These are phyloP conservation scores for Byasa hedistus DNA, from an alignment of 2,888 invertebrate genomes.

Conservation along the genomic window DNA sequence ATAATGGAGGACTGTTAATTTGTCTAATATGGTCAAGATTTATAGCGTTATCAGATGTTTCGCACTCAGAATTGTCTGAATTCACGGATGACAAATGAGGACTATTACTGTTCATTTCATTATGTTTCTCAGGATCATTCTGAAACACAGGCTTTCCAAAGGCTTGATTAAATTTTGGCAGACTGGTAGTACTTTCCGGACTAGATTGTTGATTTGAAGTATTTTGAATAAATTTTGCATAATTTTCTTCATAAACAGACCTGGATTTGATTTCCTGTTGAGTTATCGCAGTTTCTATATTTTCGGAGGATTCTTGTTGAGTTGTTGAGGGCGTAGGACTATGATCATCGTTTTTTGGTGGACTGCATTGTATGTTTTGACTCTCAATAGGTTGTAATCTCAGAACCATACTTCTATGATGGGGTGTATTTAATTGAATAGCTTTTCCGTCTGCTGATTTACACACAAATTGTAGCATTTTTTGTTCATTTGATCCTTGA, in stretches of 20 bases:
- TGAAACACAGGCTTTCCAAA: constrained; percentile 86
- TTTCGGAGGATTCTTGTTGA: constrained; percentile 44
- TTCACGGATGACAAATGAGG: constrained; percentile 46
- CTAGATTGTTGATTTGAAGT: constrained; percentile 54
- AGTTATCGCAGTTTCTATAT: constrained; percentile 46
- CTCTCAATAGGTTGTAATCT: constrained; percentile 71
- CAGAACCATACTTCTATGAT: constrained; percentile 76
- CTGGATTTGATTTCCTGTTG: constrained; percentile 74
- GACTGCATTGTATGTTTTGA: constrained; percentile 47
- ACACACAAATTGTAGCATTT: constrained; percentile 82
- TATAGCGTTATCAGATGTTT: constrained; percentile 55
- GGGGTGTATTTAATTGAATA: constrained; percentile 77
- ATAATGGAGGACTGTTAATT: constrained; percentile 62
- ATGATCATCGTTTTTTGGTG: constrained; percentile 54
- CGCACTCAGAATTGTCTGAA: constrained; percentile 54
- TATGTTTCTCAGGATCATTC: constrained; percentile 59
- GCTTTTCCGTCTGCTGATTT: constrained; percentile 82
- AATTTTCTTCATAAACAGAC: constrained; percentile 78
- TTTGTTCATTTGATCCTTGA: constrained; percentile 73
- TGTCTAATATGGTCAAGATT: constrained; percentile 64
- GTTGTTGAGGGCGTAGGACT: constrained; percentile 44
- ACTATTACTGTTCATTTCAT: constrained; percentile 51
- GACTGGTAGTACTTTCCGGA: constrained; percentile 71
- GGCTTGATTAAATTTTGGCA: constrained; percentile 89
- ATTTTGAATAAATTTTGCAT: constrained; percentile 77